Evolutionary conservation across 2,797 vertebrate genomes (phyloP).

Genomic region (Pipistrellus pygmaeus): DNA sequence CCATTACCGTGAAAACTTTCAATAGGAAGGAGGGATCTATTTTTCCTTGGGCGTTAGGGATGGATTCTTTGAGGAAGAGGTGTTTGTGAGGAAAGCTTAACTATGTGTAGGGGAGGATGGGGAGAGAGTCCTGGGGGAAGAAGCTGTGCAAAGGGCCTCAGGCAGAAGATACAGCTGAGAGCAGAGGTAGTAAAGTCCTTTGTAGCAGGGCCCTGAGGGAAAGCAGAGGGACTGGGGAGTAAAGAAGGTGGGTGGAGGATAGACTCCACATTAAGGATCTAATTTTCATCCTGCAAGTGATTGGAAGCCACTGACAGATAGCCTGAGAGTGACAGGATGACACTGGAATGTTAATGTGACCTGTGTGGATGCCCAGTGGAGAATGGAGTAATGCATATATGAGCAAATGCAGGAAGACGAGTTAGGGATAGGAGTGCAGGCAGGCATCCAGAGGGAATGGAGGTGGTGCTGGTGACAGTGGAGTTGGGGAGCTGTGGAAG

Average conservation of each 20-base stretch:
- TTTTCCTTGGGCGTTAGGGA: neutral
- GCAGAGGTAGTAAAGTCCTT: neutral
- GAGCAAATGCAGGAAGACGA: neutral
- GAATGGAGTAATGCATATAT: neutral
- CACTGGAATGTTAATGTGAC: neutral
- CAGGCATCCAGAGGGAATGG: neutral
- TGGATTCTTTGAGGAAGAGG: neutral
- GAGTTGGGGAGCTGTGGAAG: neutral
- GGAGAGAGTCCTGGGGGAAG: neutral
- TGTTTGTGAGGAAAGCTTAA: slow-evolving; percentile 21
- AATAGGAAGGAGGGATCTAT: neutral
- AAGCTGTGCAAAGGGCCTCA: slow-evolving; percentile 26
- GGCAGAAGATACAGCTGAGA: neutral
- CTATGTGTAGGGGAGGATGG: neutral
- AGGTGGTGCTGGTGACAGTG: neutral
- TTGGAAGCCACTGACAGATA: neutral
- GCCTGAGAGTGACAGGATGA: neutral
- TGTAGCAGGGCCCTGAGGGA: neutral
- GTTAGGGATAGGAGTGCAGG: neutral
- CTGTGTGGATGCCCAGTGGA: neutral
- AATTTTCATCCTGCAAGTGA: neutral
- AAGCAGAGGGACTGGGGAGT: neutral
- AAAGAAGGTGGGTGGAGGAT: neutral
- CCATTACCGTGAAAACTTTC: neutral
- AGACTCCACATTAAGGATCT: neutral